Evolutionary conservation across 2,797 vertebrate genomes (phyloP).

Genomic region (Furcifer pardalis): DNA sequence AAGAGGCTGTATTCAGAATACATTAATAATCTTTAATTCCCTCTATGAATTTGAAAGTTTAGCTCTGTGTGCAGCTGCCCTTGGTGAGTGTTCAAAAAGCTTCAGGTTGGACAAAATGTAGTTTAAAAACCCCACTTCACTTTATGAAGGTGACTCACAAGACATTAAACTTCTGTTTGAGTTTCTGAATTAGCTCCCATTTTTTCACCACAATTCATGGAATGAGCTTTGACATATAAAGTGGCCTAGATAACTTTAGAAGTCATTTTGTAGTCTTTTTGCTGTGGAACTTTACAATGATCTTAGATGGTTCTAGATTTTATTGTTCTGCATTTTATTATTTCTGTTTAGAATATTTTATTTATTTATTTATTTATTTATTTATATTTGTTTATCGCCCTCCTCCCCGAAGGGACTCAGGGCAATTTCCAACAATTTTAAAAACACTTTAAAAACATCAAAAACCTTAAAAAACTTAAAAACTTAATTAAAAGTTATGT

Average conservation of each 20-base stretch:
- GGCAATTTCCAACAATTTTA: too few relatives aligned
- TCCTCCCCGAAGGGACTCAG: too few relatives aligned
- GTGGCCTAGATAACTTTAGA: background rate
- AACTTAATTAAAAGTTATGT: too few relatives aligned
- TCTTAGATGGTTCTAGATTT: background rate
- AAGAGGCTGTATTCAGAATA: constrained; percentile 23
- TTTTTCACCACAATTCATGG: background rate
- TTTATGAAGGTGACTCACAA: background rate
- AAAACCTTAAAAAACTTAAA: too few relatives aligned
- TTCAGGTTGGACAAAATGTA: constrained; percentile 3
- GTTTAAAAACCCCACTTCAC: too few relatives aligned
- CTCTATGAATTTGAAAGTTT: constrained; percentile 4
- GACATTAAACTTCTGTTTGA: background rate
- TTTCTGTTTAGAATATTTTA: background rate
- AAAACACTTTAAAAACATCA: too few relatives aligned
- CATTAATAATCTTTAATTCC: constrained; percentile 43
- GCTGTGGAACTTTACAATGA: background rate
- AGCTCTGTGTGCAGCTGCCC: constrained; percentile 8
- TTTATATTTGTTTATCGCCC: too few relatives aligned
- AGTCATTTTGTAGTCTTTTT: background rate
- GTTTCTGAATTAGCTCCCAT: background rate
- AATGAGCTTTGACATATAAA: background rate
- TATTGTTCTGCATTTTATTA: background rate
- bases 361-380: too few relatives aligned
- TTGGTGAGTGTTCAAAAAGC: background rate